Conservation (phyloP, 2,888 invertebrate species). For the Drosophila paramelanica region DNA sequence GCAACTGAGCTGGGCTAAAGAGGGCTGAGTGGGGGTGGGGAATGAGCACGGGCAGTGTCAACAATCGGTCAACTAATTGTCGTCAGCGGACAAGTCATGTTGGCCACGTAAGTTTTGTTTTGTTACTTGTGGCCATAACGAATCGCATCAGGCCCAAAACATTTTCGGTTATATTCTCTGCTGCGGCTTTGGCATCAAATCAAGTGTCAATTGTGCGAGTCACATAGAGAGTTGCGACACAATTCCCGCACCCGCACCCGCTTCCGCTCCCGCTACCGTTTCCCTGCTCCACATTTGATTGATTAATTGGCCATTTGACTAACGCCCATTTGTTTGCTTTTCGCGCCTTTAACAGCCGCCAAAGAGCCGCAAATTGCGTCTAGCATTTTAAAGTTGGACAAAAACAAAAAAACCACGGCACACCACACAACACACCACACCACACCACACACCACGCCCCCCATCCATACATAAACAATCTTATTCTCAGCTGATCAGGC, state of each 20-base stretch:
- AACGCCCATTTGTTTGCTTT: conserved; percentile 33
- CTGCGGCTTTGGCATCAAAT: conserved; percentile 47
- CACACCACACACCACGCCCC: neutral
- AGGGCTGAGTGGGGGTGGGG: neutral
- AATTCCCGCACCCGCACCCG: conserved; percentile 3
- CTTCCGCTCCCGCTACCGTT: neutral
- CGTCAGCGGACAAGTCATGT: conserved; percentile 24
- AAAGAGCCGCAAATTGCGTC: conserved; percentile 30
- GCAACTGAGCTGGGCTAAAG: neutral
- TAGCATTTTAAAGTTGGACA: conserved; percentile 8
- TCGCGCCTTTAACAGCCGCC: conserved; percentile 26
- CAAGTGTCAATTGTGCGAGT: conserved; percentile 64
- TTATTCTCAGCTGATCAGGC: neutral
- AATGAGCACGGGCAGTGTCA: conserved; percentile 23
- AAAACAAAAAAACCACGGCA: neutral
- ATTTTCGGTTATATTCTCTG: conserved; percentile 45
- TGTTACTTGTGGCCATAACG: conserved; percentile 39
- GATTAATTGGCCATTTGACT: conserved; percentile 70
- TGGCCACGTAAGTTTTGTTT: conserved; percentile 21
- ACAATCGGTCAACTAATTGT: conserved; percentile 70
- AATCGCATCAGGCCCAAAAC: conserved; percentile 43
- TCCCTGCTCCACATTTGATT: conserved; percentile 50
- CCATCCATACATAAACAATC: neutral
- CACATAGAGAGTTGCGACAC: conserved; percentile 20
- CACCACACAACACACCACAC: too few species aligned